Conservation (phyloP, 92 coral and sea anemone species). For the Siderastrea siderea region DNA sequence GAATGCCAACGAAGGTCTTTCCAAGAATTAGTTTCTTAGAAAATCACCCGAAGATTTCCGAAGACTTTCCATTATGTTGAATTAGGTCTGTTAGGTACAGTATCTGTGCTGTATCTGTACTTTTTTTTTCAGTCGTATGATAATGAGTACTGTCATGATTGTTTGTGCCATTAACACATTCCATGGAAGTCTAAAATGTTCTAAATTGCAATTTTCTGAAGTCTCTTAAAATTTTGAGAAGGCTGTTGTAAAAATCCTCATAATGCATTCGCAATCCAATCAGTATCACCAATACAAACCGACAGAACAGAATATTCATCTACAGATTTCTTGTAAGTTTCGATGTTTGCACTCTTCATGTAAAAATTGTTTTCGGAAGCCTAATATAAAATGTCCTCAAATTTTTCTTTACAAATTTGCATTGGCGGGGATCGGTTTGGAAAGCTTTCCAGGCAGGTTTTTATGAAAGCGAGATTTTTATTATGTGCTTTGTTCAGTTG, state of each 20-base stretch:
- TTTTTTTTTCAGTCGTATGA: too few relatives aligned
- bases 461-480: not conserved
- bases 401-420: too few relatives aligned
- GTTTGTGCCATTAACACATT: not conserved
- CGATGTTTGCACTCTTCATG: not conserved
- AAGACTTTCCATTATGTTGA: too few relatives aligned
- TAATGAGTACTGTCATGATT: not conserved
- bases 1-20: too few relatives aligned
- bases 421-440: conserved; percentile 10
- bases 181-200: too few relatives aligned
- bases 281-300: not conserved
- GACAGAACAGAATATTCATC: not conserved
- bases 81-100: too few relatives aligned
- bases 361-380: too few relatives aligned
- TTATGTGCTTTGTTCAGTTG: not conserved
- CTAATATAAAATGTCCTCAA: not conserved
- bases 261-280: not conserved
- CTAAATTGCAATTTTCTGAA: not conserved
- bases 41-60: too few relatives aligned
- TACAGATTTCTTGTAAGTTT: not conserved
- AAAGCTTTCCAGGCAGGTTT: not conserved
- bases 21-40: too few relatives aligned
- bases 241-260: too few relatives aligned
- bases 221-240: not conserved
- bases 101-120: too few relatives aligned